These are phyloP conservation scores for Eueides isabella DNA, from an alignment of 1,140 invertebrate genomes.

Conservation along the genomic window DNA sequence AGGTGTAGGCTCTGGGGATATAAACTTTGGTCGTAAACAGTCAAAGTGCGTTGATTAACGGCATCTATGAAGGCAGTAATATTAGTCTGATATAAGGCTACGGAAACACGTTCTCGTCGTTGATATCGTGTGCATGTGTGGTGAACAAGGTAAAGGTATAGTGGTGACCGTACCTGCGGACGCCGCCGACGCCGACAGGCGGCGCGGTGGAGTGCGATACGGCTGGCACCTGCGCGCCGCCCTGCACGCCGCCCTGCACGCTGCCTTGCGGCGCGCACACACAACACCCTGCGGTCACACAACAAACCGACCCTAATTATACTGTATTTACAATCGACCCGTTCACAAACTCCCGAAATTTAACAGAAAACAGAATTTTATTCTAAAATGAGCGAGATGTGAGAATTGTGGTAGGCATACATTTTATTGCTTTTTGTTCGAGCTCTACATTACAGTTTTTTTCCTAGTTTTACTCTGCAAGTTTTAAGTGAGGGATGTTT, in stretches of 20 bases:
- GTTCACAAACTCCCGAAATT: neutral
- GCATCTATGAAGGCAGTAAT: neutral
- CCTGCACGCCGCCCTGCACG: conserved; percentile 63
- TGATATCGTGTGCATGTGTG: conserved; percentile 14
- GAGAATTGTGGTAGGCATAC: conserved; percentile 9
- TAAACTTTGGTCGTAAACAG: conserved; percentile 18
- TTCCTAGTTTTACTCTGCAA: neutral
- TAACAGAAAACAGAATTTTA: neutral
- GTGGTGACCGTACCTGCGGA: conserved; percentile 63
- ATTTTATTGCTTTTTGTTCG: conserved; percentile 11
- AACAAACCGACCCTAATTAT: conserved; percentile 7
- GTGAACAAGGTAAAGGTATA: conserved; percentile 13
- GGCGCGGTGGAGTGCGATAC: conserved; percentile 76
- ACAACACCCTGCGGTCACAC: conserved; percentile 69
- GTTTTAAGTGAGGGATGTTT: conserved; percentile 4
- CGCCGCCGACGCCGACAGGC: conserved; percentile 73
- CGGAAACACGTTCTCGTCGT: conserved; percentile 26
- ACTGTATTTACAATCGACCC: neutral
- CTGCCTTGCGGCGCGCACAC: conserved; percentile 78
- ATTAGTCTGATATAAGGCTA: neutral
- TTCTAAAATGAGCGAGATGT: neutral
- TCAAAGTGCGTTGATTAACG: neutral
- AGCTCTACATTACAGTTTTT: conserved; percentile 4
- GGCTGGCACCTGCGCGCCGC: conserved; percentile 71
- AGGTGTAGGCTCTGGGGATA: conserved; percentile 11